Conservation (phyloP, 2,113 vertebrate genomes). For the Scopus umbretta region DNA sequence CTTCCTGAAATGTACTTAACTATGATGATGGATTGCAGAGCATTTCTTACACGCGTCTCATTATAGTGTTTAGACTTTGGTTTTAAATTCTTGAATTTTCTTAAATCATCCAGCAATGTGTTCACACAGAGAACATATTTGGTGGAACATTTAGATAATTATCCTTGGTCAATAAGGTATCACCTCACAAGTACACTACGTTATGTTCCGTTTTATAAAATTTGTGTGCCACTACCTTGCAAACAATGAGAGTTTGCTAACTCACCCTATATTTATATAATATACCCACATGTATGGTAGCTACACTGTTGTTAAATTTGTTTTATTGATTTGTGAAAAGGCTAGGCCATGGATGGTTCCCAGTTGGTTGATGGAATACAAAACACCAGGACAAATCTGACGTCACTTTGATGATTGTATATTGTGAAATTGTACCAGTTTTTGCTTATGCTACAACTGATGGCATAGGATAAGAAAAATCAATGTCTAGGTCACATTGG, state of each 20-base stretch:
- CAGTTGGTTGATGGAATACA: background rate
- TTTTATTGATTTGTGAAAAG: constrained; percentile 50
- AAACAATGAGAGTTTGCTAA: constrained; percentile 25
- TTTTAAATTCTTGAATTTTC: background rate
- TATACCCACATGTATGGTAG: constrained; percentile 54
- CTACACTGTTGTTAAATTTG: constrained; percentile 63
- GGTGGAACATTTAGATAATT: background rate
- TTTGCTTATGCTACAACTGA: constrained; percentile 42
- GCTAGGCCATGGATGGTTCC: constrained; percentile 26
- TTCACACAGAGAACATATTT: background rate
- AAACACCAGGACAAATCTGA: background rate
- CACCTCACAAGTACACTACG: background rate
- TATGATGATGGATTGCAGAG: constrained; percentile 48
- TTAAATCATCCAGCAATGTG: background rate
- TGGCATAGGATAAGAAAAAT: constrained; percentile 39
- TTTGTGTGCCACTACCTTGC: constrained; percentile 20
- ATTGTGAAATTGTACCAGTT: constrained; percentile 16
- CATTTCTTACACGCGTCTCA: background rate
- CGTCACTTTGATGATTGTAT: background rate
- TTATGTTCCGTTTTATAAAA: background rate
- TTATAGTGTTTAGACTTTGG: background rate
- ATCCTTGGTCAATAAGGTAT: background rate
- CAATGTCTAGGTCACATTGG: constrained; percentile 55
- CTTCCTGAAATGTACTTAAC: constrained; percentile 54
- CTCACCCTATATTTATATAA: constrained; percentile 46